These are phyloP conservation scores for Chelon labrosus DNA, from an alignment of 2,797 vertebrate genomes.

Conservation along the genomic window DNA sequence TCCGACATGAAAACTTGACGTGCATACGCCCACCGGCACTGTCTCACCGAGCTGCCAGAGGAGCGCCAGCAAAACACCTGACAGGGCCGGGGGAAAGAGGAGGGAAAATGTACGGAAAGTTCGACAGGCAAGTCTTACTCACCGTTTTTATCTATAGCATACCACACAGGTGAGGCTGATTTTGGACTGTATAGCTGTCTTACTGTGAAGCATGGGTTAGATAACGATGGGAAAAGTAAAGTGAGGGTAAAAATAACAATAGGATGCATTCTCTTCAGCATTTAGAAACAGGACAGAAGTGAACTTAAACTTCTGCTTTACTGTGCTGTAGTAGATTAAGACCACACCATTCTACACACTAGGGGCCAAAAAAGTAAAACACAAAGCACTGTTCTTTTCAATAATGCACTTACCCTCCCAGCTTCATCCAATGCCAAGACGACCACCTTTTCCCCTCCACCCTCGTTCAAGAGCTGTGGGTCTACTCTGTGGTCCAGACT, in stretches of 20 bases:
- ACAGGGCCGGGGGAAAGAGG: slow-evolving; percentile 29
- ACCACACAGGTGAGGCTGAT: slow-evolving; percentile 6
- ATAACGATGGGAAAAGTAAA: slow-evolving; percentile 38
- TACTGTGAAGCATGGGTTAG: slow-evolving; percentile 34
- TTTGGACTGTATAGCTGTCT: slow-evolving; percentile 50
- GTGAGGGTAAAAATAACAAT: slow-evolving; percentile 38
- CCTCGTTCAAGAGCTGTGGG: slow-evolving; percentile 91
- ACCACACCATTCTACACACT: not conserved
- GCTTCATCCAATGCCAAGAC: slow-evolving; percentile 94
- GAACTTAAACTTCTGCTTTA: slow-evolving; percentile 19
- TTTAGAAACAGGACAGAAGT: slow-evolving; percentile 14
- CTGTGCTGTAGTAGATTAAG: not conserved
- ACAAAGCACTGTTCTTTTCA: not conserved
- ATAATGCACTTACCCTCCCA: slow-evolving; percentile 88
- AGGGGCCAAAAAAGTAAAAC: not conserved
- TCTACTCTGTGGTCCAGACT: slow-evolving; percentile 92
- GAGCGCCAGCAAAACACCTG: slow-evolving; percentile 97
- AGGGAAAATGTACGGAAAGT: slow-evolving; percentile 19
- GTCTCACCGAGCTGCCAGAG: slow-evolving; percentile 88
- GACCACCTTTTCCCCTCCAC: slow-evolving; percentile 89
- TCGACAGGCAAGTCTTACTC: slow-evolving; percentile 52
- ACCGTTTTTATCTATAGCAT: slow-evolving; percentile 43
- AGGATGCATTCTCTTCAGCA: slow-evolving; percentile 2
- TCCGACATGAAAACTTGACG: slow-evolving; percentile 97
- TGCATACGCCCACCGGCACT: slow-evolving; percentile 94